phyloP scores from a whole-genome alignment of 2,888 invertebrate genomes.

The Pammene fasciana region DNA sequence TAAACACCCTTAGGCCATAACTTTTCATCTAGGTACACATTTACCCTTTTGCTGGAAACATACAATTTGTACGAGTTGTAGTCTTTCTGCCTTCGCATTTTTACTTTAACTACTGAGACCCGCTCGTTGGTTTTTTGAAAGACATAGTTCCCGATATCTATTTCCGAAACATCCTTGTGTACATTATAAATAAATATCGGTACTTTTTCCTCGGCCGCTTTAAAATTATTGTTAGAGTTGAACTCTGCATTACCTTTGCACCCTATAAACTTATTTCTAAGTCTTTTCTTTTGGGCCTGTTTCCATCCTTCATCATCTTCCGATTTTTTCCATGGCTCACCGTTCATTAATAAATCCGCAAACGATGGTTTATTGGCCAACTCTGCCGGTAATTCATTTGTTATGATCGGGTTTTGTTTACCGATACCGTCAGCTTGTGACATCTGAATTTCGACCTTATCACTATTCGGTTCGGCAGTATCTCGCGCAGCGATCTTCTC shows the following conservation, averaged over 20 bases:
- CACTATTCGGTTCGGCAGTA: too few species aligned
- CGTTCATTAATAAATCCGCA: too few species aligned
- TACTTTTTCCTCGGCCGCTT: too few species aligned
- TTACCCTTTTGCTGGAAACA: neutral
- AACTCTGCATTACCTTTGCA: conserved; percentile 3
- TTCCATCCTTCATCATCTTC: neutral
- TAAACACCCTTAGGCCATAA: conserved; percentile 27
- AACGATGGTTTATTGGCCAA: too few species aligned
- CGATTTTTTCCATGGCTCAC: neutral
- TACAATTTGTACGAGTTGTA: too few species aligned
- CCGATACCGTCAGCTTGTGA: too few species aligned
- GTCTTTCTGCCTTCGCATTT: too few species aligned
- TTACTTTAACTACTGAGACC: conserved; percentile 19
- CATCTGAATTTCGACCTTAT: too few species aligned
- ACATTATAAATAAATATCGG: too few species aligned
- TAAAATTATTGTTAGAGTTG: neutral
- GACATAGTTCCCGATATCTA: conserved; percentile 1
- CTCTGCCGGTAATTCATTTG: too few species aligned
- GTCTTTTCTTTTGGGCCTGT: neutral
- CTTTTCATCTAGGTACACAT: conserved; percentile 10
- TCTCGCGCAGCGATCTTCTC: too few species aligned
- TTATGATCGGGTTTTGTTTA: too few species aligned
- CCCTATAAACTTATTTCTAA: neutral
- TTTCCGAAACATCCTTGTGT: neutral
- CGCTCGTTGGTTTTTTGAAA: neutral